Percentiles rank a stretch among this genome's conserved stretches.
phyloP scores from a whole-genome alignment of 92 coral and sea anemone genomes.

The Umimayanthus kanabou region DNA sequence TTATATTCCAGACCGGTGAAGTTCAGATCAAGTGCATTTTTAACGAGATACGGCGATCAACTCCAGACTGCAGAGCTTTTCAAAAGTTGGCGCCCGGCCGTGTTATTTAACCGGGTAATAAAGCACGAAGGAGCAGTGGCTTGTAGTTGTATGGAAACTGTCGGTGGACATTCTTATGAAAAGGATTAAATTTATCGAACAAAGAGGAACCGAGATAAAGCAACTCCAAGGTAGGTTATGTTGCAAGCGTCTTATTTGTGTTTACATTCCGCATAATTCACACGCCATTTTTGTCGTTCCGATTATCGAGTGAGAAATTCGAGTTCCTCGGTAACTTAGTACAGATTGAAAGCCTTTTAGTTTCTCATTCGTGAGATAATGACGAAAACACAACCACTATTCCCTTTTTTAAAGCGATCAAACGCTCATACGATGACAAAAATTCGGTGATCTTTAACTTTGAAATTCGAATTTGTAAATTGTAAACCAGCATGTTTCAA shows the following conservation, averaged over 20 bases:
- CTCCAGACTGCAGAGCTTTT: not conserved
- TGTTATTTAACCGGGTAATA: not conserved
- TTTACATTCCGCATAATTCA: constrained; percentile 38
- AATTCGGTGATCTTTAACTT: not conserved
- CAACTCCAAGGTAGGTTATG: constrained; percentile 26
- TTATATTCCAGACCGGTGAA: not conserved
- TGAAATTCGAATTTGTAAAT: not conserved
- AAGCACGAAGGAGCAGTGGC: not conserved
- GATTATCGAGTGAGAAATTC: not conserved
- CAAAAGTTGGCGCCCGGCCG: not conserved
- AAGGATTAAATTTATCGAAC: constrained; percentile 29
- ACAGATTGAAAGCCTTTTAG: not conserved
- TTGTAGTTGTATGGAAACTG: not conserved
- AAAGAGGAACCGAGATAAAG: constrained; percentile 11
- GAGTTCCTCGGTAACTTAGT: constrained; percentile 34
- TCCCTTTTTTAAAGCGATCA: not conserved
- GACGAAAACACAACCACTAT: no score
- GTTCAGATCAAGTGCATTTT: constrained; percentile 11
- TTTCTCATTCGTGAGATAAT: no score
- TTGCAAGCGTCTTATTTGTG: constrained; percentile 4
- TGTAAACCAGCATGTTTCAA: no score
- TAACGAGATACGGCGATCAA: not conserved
- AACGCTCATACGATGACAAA: not conserved
- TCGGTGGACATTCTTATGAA: not conserved
- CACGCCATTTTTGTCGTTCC: constrained; percentile 34